These are phyloP conservation scores for Lepidostoma basale DNA, from an alignment of 1,140 invertebrate species.

Conservation along the genomic window DNA sequence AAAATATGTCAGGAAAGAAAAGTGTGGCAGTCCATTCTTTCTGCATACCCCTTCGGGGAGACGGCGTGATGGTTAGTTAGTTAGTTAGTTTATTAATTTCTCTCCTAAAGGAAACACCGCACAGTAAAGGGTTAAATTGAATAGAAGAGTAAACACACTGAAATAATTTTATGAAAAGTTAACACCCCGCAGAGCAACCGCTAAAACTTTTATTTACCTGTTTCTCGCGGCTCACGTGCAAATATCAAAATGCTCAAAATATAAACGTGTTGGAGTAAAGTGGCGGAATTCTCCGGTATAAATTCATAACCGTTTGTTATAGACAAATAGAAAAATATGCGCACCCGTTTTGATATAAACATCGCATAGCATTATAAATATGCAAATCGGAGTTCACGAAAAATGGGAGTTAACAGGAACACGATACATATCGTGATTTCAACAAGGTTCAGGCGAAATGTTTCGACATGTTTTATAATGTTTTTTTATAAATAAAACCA, in stretches of 20 bases:
- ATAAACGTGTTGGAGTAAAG: background rate
- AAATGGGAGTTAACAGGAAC: background rate
- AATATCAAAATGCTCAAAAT: background rate
- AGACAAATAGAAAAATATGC: conserved; percentile 28
- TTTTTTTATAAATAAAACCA: conserved; percentile 21
- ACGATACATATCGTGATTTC: conserved; percentile 22
- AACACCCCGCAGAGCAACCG: background rate
- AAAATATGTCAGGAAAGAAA: too few species aligned
- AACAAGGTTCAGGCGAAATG: background rate
- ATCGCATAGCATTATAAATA: background rate
- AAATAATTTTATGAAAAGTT: conserved; percentile 16
- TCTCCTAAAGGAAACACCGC: too few species aligned
- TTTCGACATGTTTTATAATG: conserved; percentile 20
- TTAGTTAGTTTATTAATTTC: too few species aligned
- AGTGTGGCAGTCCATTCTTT: too few species aligned
- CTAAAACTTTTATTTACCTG: conserved; percentile 10
- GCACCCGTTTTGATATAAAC: background rate
- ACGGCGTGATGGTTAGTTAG: too few species aligned
- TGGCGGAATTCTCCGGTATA: background rate
- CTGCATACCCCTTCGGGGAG: too few species aligned
- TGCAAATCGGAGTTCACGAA: conserved; percentile 12
- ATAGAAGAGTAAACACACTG: background rate
- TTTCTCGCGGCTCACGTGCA: background rate
- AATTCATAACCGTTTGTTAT: conserved; percentile 16
- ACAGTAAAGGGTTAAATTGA: conserved; percentile 4